phyloP scores from a whole-genome alignment of 1,140 invertebrate species.

The Cyclina sinensis region DNA sequence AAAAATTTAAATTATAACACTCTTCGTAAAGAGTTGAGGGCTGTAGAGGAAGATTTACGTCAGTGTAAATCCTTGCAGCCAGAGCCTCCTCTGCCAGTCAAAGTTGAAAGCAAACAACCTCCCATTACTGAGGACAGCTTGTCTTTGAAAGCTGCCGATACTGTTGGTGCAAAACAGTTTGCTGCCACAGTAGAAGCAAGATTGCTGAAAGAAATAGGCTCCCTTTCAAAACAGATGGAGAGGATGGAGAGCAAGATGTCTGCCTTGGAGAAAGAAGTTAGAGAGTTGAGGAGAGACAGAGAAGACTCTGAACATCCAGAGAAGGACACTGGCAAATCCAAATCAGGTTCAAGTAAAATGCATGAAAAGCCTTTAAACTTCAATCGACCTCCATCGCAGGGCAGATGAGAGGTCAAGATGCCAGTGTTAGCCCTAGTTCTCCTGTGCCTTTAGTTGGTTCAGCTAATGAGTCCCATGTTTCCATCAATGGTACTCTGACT shows the following conservation, averaged over 20 bases:
- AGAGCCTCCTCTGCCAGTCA: no score
- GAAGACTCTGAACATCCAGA: no score
- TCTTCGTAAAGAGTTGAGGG: not conserved
- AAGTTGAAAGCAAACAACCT: no score
- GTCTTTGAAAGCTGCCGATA: not conserved
- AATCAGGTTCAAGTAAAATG: not conserved
- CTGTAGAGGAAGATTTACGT: not conserved
- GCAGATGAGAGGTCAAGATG: constrained; percentile 6
- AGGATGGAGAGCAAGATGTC: not conserved
- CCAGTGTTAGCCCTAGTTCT: not conserved
- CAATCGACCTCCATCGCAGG: constrained; percentile 30
- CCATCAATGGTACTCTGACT: not conserved
- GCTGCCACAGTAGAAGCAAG: not conserved
- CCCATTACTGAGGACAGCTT: no score
- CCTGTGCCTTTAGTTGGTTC: not conserved
- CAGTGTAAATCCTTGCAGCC: no score
- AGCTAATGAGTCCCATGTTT: not conserved
- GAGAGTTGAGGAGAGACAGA: not conserved
- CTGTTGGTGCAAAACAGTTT: not conserved
- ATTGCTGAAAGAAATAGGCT: not conserved
- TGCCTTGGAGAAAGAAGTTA: not conserved
- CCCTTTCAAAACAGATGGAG: not conserved
- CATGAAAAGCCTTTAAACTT: constrained; percentile 6
- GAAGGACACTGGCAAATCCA: not conserved
- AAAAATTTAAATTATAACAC: not conserved